Base-by-base conservation (phyloP, 2,888 invertebrate genomes). In the Auanema sp. region DNA sequence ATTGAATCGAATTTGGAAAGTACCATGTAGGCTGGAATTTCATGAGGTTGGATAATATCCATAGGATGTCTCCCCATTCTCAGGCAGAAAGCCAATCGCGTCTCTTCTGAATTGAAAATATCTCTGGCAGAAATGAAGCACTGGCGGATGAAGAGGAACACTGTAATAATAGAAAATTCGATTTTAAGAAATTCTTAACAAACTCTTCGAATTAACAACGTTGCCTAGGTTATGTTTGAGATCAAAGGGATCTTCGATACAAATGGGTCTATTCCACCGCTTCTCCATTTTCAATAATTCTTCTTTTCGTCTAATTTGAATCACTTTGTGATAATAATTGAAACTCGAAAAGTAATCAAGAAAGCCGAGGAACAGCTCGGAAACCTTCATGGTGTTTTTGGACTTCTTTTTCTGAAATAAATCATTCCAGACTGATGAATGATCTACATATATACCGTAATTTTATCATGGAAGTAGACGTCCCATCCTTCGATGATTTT, bases 211-310 rank as follows among this genome's bases (percentile, higher is more conserved):
- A 1, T 57, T 65, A 18, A 89, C 82, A 2, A 87, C 88, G 58
- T 85, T 84, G 18, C 88, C 88, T 44, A 89, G 83, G 77, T 89
- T 89, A 76, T 89, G 88, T 63, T 76, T 84, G 42, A 87, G 81
- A 76, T 88, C 87, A 84, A 89, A 89, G 8, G 89, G 89, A 84
- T 89, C 89, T 84, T 89, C 88, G 69, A 89, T 87, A 40, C 87
- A 87, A 57, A 89, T 84, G 54, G 85, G 85, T 56, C 84, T 84
- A 1, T 86, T 84, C 75, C 71, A 73, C 2, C 87, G 83, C 77
- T 88, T 89, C 64, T 88, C 87, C 75, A 87, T 85, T 60, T 87
- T 85, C 1, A 85, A 84, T 47, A 89, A 24, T 14, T 47, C 55
- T 33, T 50, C 51, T 12, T 43, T 42, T 11, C 70, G 66, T 12